phyloP scores from a whole-genome alignment of 1,140 invertebrate genomes.

The Eriocheir sinensis region DNA sequence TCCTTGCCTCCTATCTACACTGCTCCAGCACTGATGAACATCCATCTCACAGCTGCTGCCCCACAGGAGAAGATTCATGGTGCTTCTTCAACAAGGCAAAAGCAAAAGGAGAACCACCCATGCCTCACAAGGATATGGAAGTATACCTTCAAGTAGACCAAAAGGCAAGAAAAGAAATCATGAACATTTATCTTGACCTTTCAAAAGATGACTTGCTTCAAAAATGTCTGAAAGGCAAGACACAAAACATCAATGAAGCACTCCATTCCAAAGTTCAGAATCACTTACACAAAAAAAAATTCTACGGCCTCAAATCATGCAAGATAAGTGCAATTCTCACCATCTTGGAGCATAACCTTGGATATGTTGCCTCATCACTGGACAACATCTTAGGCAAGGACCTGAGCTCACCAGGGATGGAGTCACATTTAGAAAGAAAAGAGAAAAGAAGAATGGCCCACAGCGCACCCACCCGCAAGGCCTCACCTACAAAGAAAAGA shows the following conservation, averaged over 20 bases:
- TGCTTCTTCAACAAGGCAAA: background rate
- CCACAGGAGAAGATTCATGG: background rate
- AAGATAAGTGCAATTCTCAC: too few relatives aligned
- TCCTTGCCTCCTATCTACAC: background rate
- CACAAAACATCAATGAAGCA: constrained; percentile 16
- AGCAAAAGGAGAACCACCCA: background rate
- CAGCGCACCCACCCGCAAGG: too few relatives aligned
- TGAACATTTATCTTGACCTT: background rate
- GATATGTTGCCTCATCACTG: background rate
- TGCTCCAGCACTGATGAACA: constrained; percentile 20
- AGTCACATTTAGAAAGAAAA: background rate
- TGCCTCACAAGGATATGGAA: background rate
- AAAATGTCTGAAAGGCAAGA: background rate
- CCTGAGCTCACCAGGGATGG: background rate
- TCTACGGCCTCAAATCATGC: background rate
- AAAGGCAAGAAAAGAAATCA: background rate
- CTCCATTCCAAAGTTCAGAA: constrained; percentile 36
- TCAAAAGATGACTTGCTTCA: background rate
- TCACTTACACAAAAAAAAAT: background rate
- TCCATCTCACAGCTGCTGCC: background rate
- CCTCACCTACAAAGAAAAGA: too few relatives aligned
- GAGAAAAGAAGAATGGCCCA: background rate
- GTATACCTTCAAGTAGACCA: background rate
- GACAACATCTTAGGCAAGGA: background rate
- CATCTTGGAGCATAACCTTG: background rate